Percentiles rank a stretch among this genome's conserved stretches.
Conservation (phyloP, 2,797 vertebrate species). For the Tragopan temminckii region DNA sequence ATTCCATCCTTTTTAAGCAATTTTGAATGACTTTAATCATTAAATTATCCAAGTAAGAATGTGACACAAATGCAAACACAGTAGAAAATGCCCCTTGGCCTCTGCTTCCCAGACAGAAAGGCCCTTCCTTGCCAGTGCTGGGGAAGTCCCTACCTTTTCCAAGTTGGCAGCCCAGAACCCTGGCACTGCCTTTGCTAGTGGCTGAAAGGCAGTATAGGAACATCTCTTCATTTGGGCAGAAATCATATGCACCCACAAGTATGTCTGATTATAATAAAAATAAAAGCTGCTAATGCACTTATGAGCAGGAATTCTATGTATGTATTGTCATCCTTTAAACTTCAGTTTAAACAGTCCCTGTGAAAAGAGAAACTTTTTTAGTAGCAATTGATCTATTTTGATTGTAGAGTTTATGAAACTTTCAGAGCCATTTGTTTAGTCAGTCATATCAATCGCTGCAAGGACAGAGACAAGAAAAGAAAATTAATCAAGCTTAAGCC, state of each 20-base stretch:
- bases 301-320: not conserved
- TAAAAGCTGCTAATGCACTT: not conserved
- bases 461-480: not conserved
- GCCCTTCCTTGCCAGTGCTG: not conserved
- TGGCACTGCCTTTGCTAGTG: not conserved
- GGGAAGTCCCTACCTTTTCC: rapidly evolving
- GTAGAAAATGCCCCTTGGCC: rapidly evolving
- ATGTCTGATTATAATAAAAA: not conserved
- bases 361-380: not conserved
- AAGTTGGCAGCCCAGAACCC: rapidly evolving
- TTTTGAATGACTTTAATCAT: not conserved
- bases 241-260: not conserved
- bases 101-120: not conserved
- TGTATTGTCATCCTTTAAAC: not conserved
- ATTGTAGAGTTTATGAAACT: constrained; percentile 18
- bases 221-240: not conserved
- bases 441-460: not conserved
- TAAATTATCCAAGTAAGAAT: not conserved
- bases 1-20: not conserved
- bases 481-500: constrained; percentile 13
- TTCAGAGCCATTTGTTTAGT: constrained; percentile 11
- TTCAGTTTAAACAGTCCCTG: not conserved
- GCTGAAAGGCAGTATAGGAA: not conserved
- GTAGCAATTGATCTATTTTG: not conserved
- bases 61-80: not conserved